Conservation (phyloP, 2,113 vertebrate genomes). For the Plectropomus leopardus region DNA sequence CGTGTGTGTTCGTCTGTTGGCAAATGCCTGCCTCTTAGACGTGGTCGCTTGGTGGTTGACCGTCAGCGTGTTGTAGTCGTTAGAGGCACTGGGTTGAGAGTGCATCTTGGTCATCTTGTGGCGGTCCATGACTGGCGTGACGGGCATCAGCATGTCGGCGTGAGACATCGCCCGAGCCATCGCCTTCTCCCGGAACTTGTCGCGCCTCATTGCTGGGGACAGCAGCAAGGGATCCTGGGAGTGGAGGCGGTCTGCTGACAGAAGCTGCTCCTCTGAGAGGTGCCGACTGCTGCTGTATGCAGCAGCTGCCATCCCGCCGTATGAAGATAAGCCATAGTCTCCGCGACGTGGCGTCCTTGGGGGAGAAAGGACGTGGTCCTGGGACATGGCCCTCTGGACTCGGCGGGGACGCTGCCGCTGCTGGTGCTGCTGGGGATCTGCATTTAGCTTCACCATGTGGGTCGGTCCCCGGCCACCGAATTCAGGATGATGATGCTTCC, state of each 20-base stretch:
- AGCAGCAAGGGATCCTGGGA: conserved; percentile 98
- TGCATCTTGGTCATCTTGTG: conserved; percentile 98
- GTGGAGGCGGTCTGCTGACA: conserved; percentile 94
- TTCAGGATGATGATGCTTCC: conserved; percentile 91
- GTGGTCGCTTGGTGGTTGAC: conserved; percentile 87
- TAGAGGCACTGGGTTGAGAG: conserved; percentile 94
- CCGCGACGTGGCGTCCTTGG: conserved; percentile 85
- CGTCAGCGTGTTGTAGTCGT: conserved; percentile 94
- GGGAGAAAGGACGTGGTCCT: conserved; percentile 95
- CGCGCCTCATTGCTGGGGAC: conserved; percentile 91
- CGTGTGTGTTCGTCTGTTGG: conserved; percentile 95
- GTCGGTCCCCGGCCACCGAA: conserved; percentile 86
- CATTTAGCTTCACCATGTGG: conserved; percentile 93
- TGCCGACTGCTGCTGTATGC: conserved; percentile 88
- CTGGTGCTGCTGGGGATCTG: conserved; percentile 82
- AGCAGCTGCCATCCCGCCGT: conserved; percentile 65
- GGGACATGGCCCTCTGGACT: conserved; percentile 96
- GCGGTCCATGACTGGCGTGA: conserved; percentile 93
- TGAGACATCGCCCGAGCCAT: conserved; percentile 95
- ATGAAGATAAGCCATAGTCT: conserved; percentile 89
- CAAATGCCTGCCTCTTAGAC: conserved; percentile 96
- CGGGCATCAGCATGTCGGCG: conserved; percentile 93
- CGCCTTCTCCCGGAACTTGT: conserved; percentile 93
- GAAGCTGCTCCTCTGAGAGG: conserved; percentile 94
- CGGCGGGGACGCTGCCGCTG: conserved; percentile 90